Percentiles rank a stretch among this genome's conserved stretches.
Conservation (phyloP, 2,888 invertebrate species). For the Hirtodrosophila histrioides region DNA sequence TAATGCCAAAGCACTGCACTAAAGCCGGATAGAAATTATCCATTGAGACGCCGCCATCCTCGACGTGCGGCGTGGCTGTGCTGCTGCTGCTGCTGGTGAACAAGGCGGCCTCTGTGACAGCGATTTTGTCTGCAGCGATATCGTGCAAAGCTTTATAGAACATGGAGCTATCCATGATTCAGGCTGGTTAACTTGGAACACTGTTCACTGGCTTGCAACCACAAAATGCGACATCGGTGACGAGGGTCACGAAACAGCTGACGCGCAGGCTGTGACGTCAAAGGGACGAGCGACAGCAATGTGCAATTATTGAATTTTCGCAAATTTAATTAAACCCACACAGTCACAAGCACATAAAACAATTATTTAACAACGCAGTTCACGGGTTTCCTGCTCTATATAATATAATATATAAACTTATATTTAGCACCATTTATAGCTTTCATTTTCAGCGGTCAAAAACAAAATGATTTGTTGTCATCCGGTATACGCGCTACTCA, state of each 20-base stretch:
- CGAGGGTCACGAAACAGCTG: slow-evolving; percentile 52
- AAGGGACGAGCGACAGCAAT: slow-evolving; percentile 43
- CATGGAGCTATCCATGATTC: slow-evolving; percentile 78
- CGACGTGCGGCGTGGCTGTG: slow-evolving; percentile 44
- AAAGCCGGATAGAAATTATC: slow-evolving; percentile 96
- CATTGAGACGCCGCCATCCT: slow-evolving; percentile 84
- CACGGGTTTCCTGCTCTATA: slow-evolving; percentile 31
- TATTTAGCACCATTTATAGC: slow-evolving; percentile 42
- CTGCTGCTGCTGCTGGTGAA: slow-evolving; percentile 22
- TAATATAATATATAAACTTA: slow-evolving; percentile 16
- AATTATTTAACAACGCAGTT: slow-evolving; percentile 44
- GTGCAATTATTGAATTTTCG: slow-evolving; percentile 65
- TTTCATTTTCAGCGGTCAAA: slow-evolving; percentile 39
- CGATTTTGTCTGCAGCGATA: slow-evolving; percentile 27
- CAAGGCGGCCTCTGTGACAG: slow-evolving; percentile 31
- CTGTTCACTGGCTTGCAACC: slow-evolving; percentile 21
- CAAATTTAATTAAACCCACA: slow-evolving; percentile 22
- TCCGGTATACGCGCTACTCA: neutral
- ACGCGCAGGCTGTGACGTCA: slow-evolving; percentile 58
- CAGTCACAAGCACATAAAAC: slow-evolving; percentile 10
- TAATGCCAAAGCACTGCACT: slow-evolving; percentile 95
- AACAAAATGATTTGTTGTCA: slow-evolving; percentile 7
- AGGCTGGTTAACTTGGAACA: neutral
- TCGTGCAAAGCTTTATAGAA: slow-evolving; percentile 62
- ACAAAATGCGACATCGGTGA: slow-evolving; percentile 30